Conservation (phyloP, 2,797 vertebrate genomes). For the Pseudocheirus occidentalis region DNA sequence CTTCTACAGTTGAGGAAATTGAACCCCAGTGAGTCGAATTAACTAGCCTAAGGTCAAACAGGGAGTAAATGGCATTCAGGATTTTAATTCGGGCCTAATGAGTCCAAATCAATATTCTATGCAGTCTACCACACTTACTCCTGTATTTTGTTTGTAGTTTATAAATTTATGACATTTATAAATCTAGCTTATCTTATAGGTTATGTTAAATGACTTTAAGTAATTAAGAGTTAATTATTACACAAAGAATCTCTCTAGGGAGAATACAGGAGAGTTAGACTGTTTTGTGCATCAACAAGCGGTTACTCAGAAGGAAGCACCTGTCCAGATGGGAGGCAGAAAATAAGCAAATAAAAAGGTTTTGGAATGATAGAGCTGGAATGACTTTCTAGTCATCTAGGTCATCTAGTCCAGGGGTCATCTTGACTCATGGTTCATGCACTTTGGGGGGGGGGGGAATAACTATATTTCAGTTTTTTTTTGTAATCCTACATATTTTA, state of each 20-base stretch:
- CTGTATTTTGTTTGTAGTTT: background rate
- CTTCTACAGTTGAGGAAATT: background rate
- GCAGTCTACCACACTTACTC: background rate
- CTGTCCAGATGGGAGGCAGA: background rate
- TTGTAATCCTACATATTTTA: background rate
- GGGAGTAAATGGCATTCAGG: background rate
- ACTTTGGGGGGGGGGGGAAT: background rate
- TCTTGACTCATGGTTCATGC: background rate
- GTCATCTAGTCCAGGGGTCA: background rate
- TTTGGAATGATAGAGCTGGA: background rate
- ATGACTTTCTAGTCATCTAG: background rate
- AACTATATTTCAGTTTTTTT: background rate
- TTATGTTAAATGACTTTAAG: background rate
- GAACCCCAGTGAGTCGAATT: background rate
- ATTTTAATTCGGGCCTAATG: background rate
- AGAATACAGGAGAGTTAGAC: background rate
- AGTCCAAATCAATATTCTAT: background rate
- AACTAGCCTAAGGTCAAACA: background rate
- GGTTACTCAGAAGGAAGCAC: background rate
- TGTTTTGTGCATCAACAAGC: background rate
- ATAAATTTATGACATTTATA: background rate
- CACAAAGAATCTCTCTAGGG: slow-evolving; percentile 2
- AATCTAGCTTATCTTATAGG: background rate
- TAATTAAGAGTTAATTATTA: slow-evolving; percentile 26
- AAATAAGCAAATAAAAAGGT: background rate